These are phyloP conservation scores for Nanorana parkeri DNA, from an alignment of 2,113 vertebrate genomes.

Conservation along the genomic window DNA sequence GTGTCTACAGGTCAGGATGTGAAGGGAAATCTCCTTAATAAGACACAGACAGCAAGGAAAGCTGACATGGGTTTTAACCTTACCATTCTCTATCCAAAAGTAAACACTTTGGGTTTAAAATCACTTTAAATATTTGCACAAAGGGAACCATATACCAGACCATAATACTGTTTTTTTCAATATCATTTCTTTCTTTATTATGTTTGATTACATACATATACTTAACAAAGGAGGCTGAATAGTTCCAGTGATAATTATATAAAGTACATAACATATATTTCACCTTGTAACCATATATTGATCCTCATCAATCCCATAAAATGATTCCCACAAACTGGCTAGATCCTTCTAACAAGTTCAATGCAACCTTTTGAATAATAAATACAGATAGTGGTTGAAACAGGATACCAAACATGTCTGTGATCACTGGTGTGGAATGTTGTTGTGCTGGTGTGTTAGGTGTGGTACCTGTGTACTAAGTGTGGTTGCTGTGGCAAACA, in stretches of 20 bases:
- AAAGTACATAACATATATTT: not conserved
- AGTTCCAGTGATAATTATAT: not conserved
- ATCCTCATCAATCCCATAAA: not conserved
- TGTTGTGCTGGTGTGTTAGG: not conserved
- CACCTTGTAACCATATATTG: not conserved
- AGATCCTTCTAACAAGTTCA: not conserved
- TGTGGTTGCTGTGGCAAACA: not conserved
- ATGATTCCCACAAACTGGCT: not conserved
- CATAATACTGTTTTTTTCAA: too few species aligned
- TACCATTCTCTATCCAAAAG: too few species aligned
- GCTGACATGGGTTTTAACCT: too few species aligned
- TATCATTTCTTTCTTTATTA: not conserved
- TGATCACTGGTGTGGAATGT: not conserved
- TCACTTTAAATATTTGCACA: too few species aligned
- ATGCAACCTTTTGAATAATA: slow-evolving; percentile 10
- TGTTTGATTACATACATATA: slow-evolving; percentile 3
- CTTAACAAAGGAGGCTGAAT: not conserved
- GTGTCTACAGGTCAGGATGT: too few species aligned
- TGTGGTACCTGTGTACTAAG: not conserved
- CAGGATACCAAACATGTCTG: not conserved
- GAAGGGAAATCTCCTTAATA: too few species aligned
- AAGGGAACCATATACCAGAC: too few species aligned
- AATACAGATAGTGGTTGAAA: not conserved
- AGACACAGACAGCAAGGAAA: too few species aligned
- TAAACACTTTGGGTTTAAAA: too few species aligned